Conservation (phyloP, 1,140 invertebrate species). For the Aphelenchoides besseyi region DNA sequence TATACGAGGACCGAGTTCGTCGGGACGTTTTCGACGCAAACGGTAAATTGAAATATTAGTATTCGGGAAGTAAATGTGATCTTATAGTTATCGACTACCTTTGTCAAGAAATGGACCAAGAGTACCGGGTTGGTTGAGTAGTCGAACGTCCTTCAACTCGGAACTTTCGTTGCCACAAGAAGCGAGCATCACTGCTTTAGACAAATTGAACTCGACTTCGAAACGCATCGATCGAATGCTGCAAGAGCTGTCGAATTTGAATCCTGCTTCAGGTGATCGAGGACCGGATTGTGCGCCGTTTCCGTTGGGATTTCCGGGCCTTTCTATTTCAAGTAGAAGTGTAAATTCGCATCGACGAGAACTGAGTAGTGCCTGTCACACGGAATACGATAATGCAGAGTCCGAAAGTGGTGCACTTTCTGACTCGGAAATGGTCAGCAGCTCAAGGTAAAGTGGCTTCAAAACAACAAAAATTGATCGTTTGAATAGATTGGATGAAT, state of each 20-base stretch:
- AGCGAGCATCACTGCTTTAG: constrained; percentile 29
- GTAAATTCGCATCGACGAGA: constrained; percentile 36
- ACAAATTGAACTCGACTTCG: constrained; percentile 50
- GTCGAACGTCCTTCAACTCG: constrained; percentile 34
- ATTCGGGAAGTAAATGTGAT: constrained; percentile 32
- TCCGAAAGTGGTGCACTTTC: constrained; percentile 46
- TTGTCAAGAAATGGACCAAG: constrained; percentile 41
- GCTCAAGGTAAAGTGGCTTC: not conserved
- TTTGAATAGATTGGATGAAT: constrained; percentile 32
- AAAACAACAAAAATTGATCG: not conserved
- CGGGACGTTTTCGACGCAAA: constrained; percentile 16
- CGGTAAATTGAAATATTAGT: constrained; percentile 16
- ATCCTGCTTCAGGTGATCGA: constrained; percentile 23
- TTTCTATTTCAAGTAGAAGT: constrained; percentile 32
- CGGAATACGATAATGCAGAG: constrained; percentile 56
- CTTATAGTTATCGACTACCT: constrained; percentile 26
- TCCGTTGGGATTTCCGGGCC: constrained; percentile 29
- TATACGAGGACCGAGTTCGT: not conserved
- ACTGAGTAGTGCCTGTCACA: constrained; percentile 54
- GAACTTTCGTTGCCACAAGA: constrained; percentile 37
- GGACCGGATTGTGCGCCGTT: constrained; percentile 27
- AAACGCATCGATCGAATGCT: constrained; percentile 54
- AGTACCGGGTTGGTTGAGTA: constrained; percentile 43
- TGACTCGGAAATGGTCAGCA: constrained; percentile 33
- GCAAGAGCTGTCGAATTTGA: constrained; percentile 47